Evolutionary conservation across 2,888 invertebrate species (phyloP), one percentile per base, ranked within the genome.

Genomic region (Theretra japonica): DNA sequence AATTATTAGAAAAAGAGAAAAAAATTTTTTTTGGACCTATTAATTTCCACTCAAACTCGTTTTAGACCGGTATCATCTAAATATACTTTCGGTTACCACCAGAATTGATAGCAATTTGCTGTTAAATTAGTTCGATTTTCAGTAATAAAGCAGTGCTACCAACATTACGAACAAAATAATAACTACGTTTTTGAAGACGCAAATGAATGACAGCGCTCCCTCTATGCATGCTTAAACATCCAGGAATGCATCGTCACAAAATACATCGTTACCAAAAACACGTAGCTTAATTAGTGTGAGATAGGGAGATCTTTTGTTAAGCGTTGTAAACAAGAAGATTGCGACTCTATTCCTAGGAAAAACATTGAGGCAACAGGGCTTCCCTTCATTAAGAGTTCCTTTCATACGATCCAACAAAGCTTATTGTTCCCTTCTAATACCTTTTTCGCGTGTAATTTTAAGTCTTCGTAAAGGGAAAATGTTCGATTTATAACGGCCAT

Each of bases 391-490:
- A 80, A 74, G 74, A 76, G 41, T 69, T 76, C 75, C 73, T 77
- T 82, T 80, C 75, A 78, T 74, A 70, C 70, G 69, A 68, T 75
- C 25, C 72, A 74, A 74, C 73, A 74, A 77, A 77, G 75, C 74
- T 23, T 23, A 65, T 65, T 65, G 75, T 81, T 83, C 80, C 79
- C 75, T 76, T 53, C 76, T 84, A 83, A 86, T 82, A 77, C 74
- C 70, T 76, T 74, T 75, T 78, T 81, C 75, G 81, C 82, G 80
- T 81, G 81, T 79, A 78, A 76, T 80, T 78, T 76, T 75, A 78
- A 76, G 65, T 70, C 23, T 65, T 62, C 33, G 15, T 15, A 17
- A 11, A 41, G 21, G 17, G 23, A 23, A 17, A 53, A 19, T 53
- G 7, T 53, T 53, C n/a, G 53, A 53, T 53, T 53, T n/a, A 53